Percentiles rank a stretch among this genome's conserved stretches.
Conservation (phyloP, 1,140 invertebrate species). For the Trichonephila clavata region DNA sequence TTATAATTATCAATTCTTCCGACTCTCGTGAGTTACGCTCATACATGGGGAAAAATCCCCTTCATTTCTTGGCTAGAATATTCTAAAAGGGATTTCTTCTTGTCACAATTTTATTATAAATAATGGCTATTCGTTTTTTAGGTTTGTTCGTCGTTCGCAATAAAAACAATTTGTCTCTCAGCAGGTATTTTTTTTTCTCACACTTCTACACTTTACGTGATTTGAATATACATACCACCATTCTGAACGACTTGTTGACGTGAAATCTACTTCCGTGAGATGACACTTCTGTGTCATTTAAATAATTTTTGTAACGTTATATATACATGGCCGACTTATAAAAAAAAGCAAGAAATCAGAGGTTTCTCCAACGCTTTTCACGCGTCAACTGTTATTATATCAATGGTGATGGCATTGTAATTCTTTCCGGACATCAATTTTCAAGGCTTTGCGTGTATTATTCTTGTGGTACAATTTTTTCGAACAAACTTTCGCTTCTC, state of each 20-base stretch:
- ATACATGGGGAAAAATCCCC: too few relatives aligned
- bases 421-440: background rate
- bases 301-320: background rate
- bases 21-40: too few relatives aligned
- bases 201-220: background rate
- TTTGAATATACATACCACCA: background rate
- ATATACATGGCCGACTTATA: background rate
- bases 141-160: too few relatives aligned
- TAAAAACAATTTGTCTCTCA: too few relatives aligned
- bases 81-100: too few relatives aligned
- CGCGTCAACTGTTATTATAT: conserved; percentile 27
- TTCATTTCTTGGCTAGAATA: too few relatives aligned
- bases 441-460: conserved; percentile 1
- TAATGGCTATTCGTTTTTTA: too few relatives aligned
- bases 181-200: background rate
- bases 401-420: background rate
- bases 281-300: conserved; percentile 48
- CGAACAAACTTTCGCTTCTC: background rate
- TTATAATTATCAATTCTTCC: too few relatives aligned
- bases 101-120: too few relatives aligned
- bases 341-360: background rate
- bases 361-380: background rate
- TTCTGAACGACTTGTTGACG: conserved; percentile 31
- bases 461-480: conserved; percentile 16
- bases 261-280: background rate